A percentile compares a stretch with the other conserved stretches of the same genome.
phyloP scores from a whole-genome alignment of 2,888 invertebrate species.

The Euzophera pinguis region DNA sequence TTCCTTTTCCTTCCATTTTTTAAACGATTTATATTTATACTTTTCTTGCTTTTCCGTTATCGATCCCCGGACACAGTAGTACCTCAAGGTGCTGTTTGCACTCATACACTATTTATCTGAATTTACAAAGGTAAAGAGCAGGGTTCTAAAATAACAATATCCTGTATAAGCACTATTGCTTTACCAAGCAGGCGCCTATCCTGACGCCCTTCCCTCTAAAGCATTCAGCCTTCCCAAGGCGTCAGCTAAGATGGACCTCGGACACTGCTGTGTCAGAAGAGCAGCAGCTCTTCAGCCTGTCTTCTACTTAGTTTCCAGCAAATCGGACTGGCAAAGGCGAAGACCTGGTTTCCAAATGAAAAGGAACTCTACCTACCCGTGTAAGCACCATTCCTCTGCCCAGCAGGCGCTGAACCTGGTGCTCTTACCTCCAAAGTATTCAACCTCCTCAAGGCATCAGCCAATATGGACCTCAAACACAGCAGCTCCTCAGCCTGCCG shows the following conservation, averaged over 20 bases:
- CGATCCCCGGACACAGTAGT: too few relatives aligned
- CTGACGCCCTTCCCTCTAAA: slow-evolving; percentile 37
- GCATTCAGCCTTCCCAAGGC: slow-evolving; percentile 37
- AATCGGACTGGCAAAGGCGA: too few relatives aligned
- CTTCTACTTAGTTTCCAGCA: too few relatives aligned
- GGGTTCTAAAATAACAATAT: slow-evolving; percentile 17
- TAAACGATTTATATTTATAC: too few relatives aligned
- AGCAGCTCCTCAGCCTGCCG: slow-evolving; percentile 89
- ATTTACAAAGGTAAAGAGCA: too few relatives aligned
- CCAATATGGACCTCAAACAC: slow-evolving; percentile 92
- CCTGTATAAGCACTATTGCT: slow-evolving; percentile 67
- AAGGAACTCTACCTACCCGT: slow-evolving; percentile 44
- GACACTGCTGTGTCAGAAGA: too few relatives aligned
- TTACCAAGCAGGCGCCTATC: slow-evolving; percentile 50
- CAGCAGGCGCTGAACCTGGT: slow-evolving; percentile 40
- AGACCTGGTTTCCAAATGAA: too few relatives aligned
- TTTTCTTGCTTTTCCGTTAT: too few relatives aligned
- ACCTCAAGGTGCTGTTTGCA: too few relatives aligned
- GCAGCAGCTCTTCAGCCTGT: slow-evolving; percentile 95
- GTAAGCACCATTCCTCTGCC: slow-evolving; percentile 70
- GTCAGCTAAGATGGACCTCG: slow-evolving; percentile 94
- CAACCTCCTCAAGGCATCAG: slow-evolving; percentile 80
- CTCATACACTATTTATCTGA: too few relatives aligned
- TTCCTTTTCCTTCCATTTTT: too few relatives aligned
- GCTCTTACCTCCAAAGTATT: slow-evolving; percentile 27